Conservation (phyloP, 2,113 vertebrate genomes). For the Chloropsis hardwickii region DNA sequence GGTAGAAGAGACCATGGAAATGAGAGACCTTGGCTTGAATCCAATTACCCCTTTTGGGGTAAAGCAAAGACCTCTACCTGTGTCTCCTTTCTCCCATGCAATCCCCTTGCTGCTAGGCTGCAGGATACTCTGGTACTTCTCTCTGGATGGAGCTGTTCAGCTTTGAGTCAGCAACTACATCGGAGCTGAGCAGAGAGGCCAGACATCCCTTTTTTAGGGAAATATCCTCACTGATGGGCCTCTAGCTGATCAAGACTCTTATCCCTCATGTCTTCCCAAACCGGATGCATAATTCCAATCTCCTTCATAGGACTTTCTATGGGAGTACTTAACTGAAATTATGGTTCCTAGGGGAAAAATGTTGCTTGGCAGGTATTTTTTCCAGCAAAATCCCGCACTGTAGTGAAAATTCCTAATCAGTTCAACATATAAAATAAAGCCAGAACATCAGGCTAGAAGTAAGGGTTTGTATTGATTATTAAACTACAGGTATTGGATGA, state of each 20-base stretch:
- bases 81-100: background rate
- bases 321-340: background rate
- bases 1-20: background rate
- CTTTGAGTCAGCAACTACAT: background rate
- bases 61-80: background rate
- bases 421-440: background rate
- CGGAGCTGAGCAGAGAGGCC: background rate
- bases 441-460: background rate
- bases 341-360: background rate
- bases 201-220: background rate
- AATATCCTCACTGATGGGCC: background rate
- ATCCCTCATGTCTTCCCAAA: background rate
- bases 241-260: background rate
- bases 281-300: background rate
- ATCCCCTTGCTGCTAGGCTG: background rate
- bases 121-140: background rate
- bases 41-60: background rate
- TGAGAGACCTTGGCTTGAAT: background rate
- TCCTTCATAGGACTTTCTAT: background rate
- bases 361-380: background rate
- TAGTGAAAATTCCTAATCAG: background rate
- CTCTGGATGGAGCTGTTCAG: conserved; percentile 49
- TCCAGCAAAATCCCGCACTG: background rate
- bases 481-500: background rate
- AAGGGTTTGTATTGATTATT: background rate